Evolutionary conservation across 2,113 vertebrate species (phyloP), one percentile per base, ranked within the genome.

Genomic region (Silurus asotus): DNA sequence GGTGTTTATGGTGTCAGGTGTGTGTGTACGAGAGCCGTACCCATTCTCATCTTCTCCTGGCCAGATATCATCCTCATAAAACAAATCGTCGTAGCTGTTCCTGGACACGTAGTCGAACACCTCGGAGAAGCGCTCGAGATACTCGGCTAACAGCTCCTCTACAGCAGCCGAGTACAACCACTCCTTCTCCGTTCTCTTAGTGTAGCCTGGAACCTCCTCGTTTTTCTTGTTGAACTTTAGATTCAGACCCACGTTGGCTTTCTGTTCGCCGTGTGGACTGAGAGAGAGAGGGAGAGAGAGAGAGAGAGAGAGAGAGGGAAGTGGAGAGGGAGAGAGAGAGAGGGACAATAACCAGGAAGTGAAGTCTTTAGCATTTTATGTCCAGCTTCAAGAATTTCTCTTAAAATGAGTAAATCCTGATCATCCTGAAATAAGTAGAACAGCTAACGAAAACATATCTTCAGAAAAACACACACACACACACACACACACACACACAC

Each of bases 161-260:
- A 97, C 97, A 49, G 97, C 97, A 74, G 94, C 94, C 55, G 98
- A 99, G 93, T 99, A 99, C n/a, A 96, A 96, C 98, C 98, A 99
- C 91, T 99, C 98, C 37, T 95, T 99, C 84, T 98, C 97, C 3
- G 97, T 96, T 90, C 96, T 97, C 94, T 98, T 99, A 53, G 98
- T 99, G 90, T 99, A 99, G 14, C 98, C 98, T 79, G 98, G 97
- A 76, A 99, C 98, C 91, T 99, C 98, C 91, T 99, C 98, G 82
- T 99, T 99, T 93, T 99, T 99, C 94, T 99, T 99, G 94, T 97
- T 99, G 91, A 99, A 99, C 90, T 99, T 99, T 67, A 99, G 94
- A 92, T 99, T 99, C 84, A 99, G 95, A 77, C 98, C 98, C 76
- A 97, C 96, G 74, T 99, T 99, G 49, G 95, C 94, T 93, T 94